phyloP scores from a whole-genome alignment of 2,888 invertebrate species.

The Zootermopsis nevadensis region DNA sequence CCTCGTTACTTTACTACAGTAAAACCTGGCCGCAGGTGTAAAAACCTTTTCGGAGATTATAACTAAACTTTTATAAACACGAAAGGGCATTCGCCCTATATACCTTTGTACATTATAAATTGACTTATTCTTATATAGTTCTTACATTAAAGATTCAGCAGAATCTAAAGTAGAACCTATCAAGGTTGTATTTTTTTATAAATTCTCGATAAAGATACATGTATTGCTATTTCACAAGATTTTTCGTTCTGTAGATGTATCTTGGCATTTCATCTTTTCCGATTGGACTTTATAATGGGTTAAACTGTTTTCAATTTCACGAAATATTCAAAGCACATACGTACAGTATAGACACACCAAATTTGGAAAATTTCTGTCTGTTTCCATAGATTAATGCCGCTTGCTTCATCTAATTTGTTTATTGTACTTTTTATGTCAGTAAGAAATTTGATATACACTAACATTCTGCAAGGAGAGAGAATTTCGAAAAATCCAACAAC shows the following conservation, averaged over 20 bases:
- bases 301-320: not conserved
- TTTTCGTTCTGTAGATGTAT: not conserved
- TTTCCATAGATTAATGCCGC: too few relatives aligned
- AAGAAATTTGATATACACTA: too few relatives aligned
- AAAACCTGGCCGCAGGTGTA: conserved; percentile 33
- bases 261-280: not conserved
- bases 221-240: not conserved
- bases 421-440: too few relatives aligned
- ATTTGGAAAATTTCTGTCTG: too few relatives aligned
- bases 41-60: conserved; percentile 42
- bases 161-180: not conserved
- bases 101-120: conserved; percentile 16
- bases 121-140: conserved; percentile 4
- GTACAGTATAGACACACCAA: too few relatives aligned
- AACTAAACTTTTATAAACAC: conserved; percentile 26
- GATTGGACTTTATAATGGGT: not conserved
- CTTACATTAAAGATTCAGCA: too few relatives aligned
- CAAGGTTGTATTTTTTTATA: not conserved
- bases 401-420: too few relatives aligned
- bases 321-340: not conserved
- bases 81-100: conserved; percentile 23
- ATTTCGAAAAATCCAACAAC: too few relatives aligned
- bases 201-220: not conserved
- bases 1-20: conserved; percentile 39
- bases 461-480: too few relatives aligned